Conservation (phyloP, 2,113 vertebrate genomes). For the Calyptommatus sinebrachiatus region DNA sequence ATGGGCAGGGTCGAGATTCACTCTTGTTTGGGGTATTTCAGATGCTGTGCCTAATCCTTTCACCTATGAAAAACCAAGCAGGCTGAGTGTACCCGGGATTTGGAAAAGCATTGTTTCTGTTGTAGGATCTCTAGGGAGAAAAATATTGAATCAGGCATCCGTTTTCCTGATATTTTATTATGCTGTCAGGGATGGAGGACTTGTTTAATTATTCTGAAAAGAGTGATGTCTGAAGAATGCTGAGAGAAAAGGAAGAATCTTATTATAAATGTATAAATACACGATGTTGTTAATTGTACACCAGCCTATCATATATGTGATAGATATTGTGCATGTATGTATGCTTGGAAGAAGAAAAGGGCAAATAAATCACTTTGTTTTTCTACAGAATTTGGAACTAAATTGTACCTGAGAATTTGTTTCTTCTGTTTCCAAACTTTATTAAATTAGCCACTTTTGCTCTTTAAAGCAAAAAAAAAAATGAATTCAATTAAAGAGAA, state of each 20-base stretch:
- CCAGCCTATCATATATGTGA: fast-evolving
- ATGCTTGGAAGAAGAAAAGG: too few relatives aligned
- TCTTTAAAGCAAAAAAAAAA: neutral
- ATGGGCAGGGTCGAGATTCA: conserved; percentile 41
- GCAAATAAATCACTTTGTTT: neutral
- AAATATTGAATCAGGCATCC: fast-evolving
- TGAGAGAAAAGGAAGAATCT: fast-evolving
- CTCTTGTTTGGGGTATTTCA: conserved; percentile 30
- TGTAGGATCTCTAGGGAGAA: fast-evolving
- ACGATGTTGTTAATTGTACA: neutral
- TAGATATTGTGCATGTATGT: fast-evolving
- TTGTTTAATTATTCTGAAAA: fast-evolving
- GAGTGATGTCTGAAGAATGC: fast-evolving
- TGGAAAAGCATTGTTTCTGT: neutral
- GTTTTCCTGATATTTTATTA: fast-evolving
- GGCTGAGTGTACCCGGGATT: conserved; percentile 9
- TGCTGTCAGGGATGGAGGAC: neutral
- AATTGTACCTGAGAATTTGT: neutral
- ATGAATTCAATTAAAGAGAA: neutral
- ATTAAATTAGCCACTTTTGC: fast-evolving
- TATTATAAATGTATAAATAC: neutral
- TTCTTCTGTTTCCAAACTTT: neutral
- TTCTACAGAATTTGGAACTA: neutral
- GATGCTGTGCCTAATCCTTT: conserved; percentile 14
- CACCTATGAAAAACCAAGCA: conserved; percentile 35